Percentiles rank a stretch among this genome's conserved stretches.
These are phyloP conservation scores for Arvicanthis niloticus DNA, from an alignment of 2,113 vertebrate genomes.

Conservation along the genomic window DNA sequence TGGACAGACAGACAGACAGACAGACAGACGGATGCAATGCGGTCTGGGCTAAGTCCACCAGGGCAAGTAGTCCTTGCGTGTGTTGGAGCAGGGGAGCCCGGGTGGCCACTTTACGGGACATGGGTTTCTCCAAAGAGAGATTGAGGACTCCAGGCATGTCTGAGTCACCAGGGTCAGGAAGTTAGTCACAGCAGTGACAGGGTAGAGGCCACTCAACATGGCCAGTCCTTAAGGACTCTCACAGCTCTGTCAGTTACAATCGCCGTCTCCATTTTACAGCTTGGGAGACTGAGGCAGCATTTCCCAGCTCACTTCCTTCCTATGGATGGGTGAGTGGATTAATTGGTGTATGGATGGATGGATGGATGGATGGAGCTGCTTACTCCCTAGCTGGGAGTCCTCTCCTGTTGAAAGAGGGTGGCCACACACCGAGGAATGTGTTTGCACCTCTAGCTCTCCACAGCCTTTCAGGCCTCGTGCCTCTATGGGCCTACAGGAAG, in stretches of 20 bases:
- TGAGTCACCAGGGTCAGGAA: background rate
- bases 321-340: background rate
- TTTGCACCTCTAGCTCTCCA: fast-evolving
- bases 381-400: background rate
- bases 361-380: background rate
- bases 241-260: fast-evolving
- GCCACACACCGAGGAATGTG: background rate
- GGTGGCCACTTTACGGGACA: background rate
- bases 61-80: fast-evolving
- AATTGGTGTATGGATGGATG: background rate
- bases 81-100: background rate
- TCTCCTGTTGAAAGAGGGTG: background rate
- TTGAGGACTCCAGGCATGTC: background rate
- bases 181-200: background rate
- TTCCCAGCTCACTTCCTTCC: background rate
- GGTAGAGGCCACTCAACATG: fast-evolving
- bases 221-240: fast-evolving
- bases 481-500: background rate
- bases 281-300: background rate
- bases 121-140: background rate
- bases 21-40: fast-evolving
- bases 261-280: background rate
- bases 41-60: background rate
- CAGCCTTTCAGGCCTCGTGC: background rate
- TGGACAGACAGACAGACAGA: no score